These are phyloP conservation scores for Smittia sp. DNA, from an alignment of 2,888 invertebrate genomes.

Conservation along the genomic window DNA sequence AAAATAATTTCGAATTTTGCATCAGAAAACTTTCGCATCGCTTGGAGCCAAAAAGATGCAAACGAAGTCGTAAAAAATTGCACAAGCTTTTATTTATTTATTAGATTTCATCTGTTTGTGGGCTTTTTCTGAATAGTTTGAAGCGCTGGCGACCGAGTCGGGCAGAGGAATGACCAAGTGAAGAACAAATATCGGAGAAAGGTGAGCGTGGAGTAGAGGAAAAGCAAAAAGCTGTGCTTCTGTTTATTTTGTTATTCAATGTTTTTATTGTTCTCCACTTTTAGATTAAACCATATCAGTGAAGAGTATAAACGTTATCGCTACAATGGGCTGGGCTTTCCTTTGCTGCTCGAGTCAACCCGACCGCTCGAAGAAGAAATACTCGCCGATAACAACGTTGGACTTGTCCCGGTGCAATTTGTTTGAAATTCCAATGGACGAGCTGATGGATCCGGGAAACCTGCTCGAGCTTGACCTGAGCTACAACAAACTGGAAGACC, in stretches of 20 bases:
- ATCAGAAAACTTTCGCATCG: no score
- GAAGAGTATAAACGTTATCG: background rate
- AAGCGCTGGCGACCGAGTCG: no score
- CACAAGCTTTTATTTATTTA: no score
- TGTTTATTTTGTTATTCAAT: background rate
- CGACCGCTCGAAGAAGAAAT: slow-evolving; percentile 24
- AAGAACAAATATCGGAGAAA: no score
- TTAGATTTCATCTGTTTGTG: no score
- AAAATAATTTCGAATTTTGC: no score
- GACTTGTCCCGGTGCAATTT: slow-evolving; percentile 28
- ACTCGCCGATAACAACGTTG: background rate
- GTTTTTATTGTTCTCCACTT: background rate
- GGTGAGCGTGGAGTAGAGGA: no score
- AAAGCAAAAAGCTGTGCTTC: no score
- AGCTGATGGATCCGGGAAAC: background rate
- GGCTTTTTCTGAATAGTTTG: no score
- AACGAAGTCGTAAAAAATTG: no score
- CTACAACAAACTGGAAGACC: slow-evolving; percentile 13
- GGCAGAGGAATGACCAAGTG: no score
- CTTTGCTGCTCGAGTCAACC: slow-evolving; percentile 24
- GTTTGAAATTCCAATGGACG: slow-evolving; percentile 25
- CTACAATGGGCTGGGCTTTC: slow-evolving; percentile 37
- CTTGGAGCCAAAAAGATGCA: no score
- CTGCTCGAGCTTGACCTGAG: slow-evolving; percentile 13
- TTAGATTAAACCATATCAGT: background rate